A percentile compares a stretch with the other conserved stretches of the same genome.
phyloP scores from a whole-genome alignment of 1,140 invertebrate genomes.

The Drosophila tristis region DNA sequence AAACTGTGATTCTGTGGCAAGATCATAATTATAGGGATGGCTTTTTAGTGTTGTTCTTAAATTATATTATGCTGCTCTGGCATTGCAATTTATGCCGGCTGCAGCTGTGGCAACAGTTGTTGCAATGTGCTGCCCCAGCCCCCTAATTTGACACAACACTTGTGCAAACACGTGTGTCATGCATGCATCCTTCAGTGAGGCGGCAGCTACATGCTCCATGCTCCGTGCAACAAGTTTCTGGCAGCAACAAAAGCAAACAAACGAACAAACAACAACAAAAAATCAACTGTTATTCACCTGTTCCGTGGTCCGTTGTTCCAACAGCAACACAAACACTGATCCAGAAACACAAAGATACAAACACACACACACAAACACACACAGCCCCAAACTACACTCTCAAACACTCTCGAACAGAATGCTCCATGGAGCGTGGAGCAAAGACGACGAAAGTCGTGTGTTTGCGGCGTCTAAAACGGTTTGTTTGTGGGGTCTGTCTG shows the following conservation, averaged over 20 bases:
- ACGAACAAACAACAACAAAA: neutral
- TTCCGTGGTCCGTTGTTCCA: conserved; percentile 16
- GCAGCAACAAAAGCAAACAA: conserved; percentile 9
- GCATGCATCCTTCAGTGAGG: too few species aligned
- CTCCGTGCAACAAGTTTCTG: conserved; percentile 40
- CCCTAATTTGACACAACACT: conserved; percentile 12
- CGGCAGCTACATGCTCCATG: too few species aligned
- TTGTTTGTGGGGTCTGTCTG: conserved; percentile 3
- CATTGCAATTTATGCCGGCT: neutral
- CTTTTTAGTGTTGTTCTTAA: conserved; percentile 39
- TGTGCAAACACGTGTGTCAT: conserved; percentile 37
- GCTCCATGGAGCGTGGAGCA: conserved; percentile 21
- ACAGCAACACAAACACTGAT: conserved; percentile 2
- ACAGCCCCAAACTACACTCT: conserved; percentile 15
- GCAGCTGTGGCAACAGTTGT: conserved; percentile 22
- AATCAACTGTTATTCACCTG: conserved; percentile 47
- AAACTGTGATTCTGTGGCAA: conserved; percentile 64
- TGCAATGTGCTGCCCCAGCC: neutral
- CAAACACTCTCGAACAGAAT: conserved; percentile 39
- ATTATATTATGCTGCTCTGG: conserved; percentile 19
- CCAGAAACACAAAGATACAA: neutral
- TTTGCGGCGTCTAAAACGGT: conserved; percentile 26
- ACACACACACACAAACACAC: conserved; percentile 17
- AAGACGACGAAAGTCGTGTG: conserved; percentile 35
- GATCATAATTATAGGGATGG: conserved; percentile 28